Conservation (phyloP, 1,140 invertebrate species). For the Parasteatoda tepidariorum region DNA sequence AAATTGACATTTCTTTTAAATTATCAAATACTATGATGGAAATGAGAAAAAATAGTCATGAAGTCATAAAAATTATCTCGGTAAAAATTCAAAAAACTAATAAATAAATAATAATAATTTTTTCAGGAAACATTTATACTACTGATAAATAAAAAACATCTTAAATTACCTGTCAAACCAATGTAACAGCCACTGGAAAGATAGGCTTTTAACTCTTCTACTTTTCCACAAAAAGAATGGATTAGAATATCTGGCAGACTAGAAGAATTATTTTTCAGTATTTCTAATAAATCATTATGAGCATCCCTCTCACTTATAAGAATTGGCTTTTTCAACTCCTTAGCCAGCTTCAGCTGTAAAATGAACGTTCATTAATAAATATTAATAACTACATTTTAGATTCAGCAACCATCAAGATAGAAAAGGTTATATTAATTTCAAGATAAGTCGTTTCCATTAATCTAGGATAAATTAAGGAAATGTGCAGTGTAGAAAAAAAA, state of each 20-base stretch:
- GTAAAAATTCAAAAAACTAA: background rate
- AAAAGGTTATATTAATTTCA: too few species aligned
- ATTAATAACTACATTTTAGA: too few species aligned
- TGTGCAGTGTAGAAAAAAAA: too few species aligned
- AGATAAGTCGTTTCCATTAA: too few species aligned
- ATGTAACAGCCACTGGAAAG: slow-evolving; percentile 89
- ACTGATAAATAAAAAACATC: background rate
- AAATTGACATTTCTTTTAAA: too few species aligned
- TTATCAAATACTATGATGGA: too few species aligned
- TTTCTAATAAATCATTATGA: slow-evolving; percentile 79
- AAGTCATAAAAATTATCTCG: background rate
- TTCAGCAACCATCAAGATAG: too few species aligned
- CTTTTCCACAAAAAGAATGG: slow-evolving; percentile 92
- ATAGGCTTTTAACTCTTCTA: slow-evolving; percentile 85
- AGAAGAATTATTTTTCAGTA: slow-evolving; percentile 64
- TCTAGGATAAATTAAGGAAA: too few species aligned
- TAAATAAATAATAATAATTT: background rate
- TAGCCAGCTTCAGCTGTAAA: slow-evolving; percentile 83
- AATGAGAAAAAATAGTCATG: background rate
- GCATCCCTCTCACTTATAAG: slow-evolving; percentile 93
- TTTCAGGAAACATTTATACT: background rate
- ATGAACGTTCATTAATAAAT: too few species aligned
- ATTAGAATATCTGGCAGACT: slow-evolving; percentile 77
- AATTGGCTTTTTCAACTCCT: slow-evolving; percentile 87
- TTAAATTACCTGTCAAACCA: slow-evolving; percentile 78